Percentiles rank a stretch among this genome's conserved stretches.
Evolutionary conservation across 2,113 vertebrate genomes (phyloP).

Genomic region (Gyps fulvus): DNA sequence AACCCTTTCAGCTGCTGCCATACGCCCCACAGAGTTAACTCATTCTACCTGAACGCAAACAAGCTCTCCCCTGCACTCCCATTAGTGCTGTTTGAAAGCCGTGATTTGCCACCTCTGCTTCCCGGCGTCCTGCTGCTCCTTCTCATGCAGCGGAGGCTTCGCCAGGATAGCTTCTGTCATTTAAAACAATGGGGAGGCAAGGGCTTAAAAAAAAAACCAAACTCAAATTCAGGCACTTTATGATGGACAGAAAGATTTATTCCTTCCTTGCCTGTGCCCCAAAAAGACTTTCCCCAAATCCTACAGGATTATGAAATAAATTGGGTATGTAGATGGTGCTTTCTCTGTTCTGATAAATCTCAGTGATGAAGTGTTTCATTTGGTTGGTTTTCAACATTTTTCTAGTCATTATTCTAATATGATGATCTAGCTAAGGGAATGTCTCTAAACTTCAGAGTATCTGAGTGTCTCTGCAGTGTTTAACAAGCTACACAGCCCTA

Average conservation of each 20-base stretch:
- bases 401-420: neutral
- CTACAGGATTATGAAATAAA: neutral
- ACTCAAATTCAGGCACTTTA: neutral
- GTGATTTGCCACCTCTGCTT: neutral
- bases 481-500: neutral
- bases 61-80: neutral
- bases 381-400: neutral
- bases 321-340: neutral
- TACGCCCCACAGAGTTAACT: neutral
- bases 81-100: neutral
- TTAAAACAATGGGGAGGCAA: neutral
- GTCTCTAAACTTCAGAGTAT: neutral
- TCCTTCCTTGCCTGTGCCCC: neutral
- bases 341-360: neutral
- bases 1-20: neutral
- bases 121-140: neutral
- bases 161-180: neutral
- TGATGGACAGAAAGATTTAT: neutral
- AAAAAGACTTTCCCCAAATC: neutral
- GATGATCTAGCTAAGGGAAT: neutral
- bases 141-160: neutral
- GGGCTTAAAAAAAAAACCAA: neutral
- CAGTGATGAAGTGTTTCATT: neutral
- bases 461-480: neutral
- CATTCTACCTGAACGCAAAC: neutral